Base-by-base conservation (phyloP, 1,140 invertebrate genomes). In the Drosophila arawakana region DNA sequence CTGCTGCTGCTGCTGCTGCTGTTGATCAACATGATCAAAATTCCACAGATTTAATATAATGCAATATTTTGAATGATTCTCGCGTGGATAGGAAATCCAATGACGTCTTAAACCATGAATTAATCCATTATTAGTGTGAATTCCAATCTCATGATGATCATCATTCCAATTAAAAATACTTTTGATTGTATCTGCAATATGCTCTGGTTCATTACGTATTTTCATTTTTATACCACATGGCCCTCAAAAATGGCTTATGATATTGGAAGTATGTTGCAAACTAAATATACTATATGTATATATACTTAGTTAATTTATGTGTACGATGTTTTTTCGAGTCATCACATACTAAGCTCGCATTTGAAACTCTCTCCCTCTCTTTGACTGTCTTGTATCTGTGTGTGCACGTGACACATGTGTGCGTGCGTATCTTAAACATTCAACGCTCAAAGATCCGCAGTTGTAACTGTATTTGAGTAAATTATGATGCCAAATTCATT, bases 191-290 rank as follows among this genome's bases (percentile, higher is more conserved):
- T 47, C 18, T 43, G 34, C 50, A 59, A 71, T 60, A 35, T 43
- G 61, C 63, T 49, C 21, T 35, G 41, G 39, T 54, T 81, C 52
- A 75, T 66, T 78, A 30, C 63, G 60, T 63, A 73, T 78, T 81
- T 63, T 70, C 82, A 85, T 85, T 55, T 78, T 85, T 54, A 68
- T 69, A 86, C 67, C 60, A 73, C 78, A 85, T 85, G 75, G 61
- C 68, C 68, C 60, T 30, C 15, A 59, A 58, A 57, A 41, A 57
- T 41, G 54, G 35, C 37, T 55, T 39, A 41, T n/a, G 13, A 8
- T 10, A 57, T 35, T 39, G 11, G 35, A n/a, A 37, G 25, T 30
- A 30, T 30, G 25, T 30, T 30, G 25, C 4, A 30, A 30, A 30
- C 25, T 35, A 15, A 35, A 54, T 34, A 54, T 37, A 10, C 25